Evolutionary conservation across 2,113 vertebrate genomes (phyloP), one percentile per base, ranked within the genome.

Genomic region (Potamarius usumacintae): DNA sequence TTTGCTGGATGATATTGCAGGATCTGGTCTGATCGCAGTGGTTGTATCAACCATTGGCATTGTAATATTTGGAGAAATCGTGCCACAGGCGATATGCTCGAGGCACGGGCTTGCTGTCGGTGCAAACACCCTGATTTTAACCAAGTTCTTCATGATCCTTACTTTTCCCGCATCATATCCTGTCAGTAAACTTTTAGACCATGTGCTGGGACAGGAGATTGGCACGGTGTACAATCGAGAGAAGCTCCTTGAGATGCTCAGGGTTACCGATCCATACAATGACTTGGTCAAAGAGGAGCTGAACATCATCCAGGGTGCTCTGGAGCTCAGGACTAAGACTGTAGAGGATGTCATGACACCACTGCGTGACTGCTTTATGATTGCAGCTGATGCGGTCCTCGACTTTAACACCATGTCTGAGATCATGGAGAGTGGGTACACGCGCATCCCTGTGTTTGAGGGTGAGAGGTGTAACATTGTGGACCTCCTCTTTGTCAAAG

Each of bases 291-390:
- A 91, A 84, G 90, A 91, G 83, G 90, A 91, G 79, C 87, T 91
- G 20, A 91, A 91, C 74, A 91, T 91, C 50, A 91, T 91, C 50
- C 90, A 91, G 90, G 90, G 90, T 5, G 90, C 90, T 81, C 74
- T 91, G 62, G 90, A 91, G 81, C 90, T 91, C 67, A 91, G 90
- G 89, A 91, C 85, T 85, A 91, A 91, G 87, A 91, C 90, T 5
- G 90, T 91, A 12, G 90, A 91, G 89, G 90, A 91, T 76, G 90
- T 91, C 55, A 91, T 91, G 90, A 90, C 90, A 4, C 90, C 90
- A 12, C 81, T 91, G 30, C 87, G 87, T 65, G 90, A 91, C 86
- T 91, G 90, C 83, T 91, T 91, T 84, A 91, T 91, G 90, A 91
- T 91, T 3, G 76, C 90, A 6, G 83, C 85, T 20, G 90, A 91